Evolutionary conservation across 2,113 vertebrate genomes (phyloP).

Genomic region (Eira barbara): DNA sequence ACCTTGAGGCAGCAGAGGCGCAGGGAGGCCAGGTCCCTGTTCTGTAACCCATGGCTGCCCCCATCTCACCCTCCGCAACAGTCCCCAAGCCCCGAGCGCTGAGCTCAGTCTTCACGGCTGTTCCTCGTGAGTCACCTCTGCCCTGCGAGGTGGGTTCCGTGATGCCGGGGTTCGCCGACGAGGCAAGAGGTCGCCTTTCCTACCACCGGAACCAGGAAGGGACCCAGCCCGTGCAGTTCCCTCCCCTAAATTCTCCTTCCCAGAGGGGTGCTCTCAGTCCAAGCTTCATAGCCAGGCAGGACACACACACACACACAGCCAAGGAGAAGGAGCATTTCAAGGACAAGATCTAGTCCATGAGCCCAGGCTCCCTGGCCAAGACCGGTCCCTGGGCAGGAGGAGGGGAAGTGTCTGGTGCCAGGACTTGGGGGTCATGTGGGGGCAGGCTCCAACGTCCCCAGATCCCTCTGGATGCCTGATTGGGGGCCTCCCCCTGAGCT

Average conservation of each 20-base stretch:
- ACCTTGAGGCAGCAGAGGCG: background rate
- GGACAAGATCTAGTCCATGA: background rate
- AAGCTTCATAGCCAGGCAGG: background rate
- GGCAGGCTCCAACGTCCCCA: background rate
- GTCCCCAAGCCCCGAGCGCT: fast-evolving
- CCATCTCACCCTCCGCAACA: too few relatives aligned
- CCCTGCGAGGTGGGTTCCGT: fast-evolving
- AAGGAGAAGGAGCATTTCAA: background rate
- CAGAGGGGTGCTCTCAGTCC: background rate
- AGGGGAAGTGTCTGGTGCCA: background rate
- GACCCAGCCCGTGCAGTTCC: fast-evolving
- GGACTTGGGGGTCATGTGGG: fast-evolving
- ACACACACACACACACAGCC: background rate
- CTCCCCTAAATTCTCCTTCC: background rate
- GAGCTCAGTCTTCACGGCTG: fast-evolving
- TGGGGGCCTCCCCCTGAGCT: background rate
- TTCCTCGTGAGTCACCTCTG: background rate
- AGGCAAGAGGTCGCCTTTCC: background rate
- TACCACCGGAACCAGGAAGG: background rate
- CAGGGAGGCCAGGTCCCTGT: background rate
- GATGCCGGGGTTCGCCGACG: background rate
- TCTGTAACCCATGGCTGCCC: background rate
- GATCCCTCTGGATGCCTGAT: too few relatives aligned
- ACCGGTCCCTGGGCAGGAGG: background rate
- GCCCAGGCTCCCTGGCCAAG: background rate